Base-by-base conservation (phyloP, 2,797 vertebrate genomes). In the Chelon labrosus region DNA sequence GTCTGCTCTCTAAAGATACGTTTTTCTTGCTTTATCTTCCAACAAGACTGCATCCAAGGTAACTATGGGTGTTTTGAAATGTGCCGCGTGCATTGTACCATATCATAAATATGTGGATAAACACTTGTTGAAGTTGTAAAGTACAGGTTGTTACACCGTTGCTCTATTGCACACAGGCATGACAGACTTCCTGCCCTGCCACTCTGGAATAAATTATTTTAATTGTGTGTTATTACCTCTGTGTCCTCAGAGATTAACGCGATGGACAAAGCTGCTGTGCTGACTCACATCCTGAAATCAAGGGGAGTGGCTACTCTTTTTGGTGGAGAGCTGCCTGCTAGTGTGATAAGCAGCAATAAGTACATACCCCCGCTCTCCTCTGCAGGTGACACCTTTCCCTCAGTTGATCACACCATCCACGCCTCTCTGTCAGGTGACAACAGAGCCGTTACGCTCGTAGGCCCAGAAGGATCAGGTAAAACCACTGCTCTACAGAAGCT, bases 401-500 rank as follows among this genome's bases (percentile, higher is more conserved):
- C 73, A 6, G 25, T 93, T 0, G 89, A 93, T 25, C 25, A 64
- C 7, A 81, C 82, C 22, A 63, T 95, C 66, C 70, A 17, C 1
- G 17, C n/a, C 0, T 68, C 77, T 39, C 77, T 93, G 62, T 61
- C 63, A 16, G 77, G 13, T 25, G 74, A 77, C 3, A 2, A 0
- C 16, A 79, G 38, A 70, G 53, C 62, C 2, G 84, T 94, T 12
- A 31, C 88, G 5, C 55, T 96, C 22, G 79, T 75, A 0, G 95
- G 95, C 16, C 78, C 89, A 10, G 91, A 87, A 12, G 95, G 95
- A 1, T 88, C 90, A 0, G 95, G 95, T 8, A 96, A 96, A 89
- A 94, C 92, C 14, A 93, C 93, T 0, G 77, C 86, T 1, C 55
- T 95, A 63, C 84, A 93, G 66, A 94, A 94, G 80, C 83, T 95